Percentiles rank a stretch among this genome's conserved stretches.
Conservation (phyloP, 2,797 vertebrate species). For the Tympanoctomys barrerae region DNA sequence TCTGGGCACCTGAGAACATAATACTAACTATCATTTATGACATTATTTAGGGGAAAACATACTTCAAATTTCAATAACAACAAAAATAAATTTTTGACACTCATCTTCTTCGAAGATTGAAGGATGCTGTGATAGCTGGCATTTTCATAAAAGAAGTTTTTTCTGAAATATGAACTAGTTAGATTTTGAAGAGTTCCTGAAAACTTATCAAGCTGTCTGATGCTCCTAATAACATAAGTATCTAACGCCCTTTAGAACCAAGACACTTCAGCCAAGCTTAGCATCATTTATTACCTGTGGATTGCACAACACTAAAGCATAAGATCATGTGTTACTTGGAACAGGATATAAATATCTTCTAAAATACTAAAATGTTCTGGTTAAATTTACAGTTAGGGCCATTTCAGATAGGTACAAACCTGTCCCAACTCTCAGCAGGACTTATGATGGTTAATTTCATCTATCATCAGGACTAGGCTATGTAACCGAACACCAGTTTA, state of each 20-base stretch:
- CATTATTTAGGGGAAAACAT: background rate
- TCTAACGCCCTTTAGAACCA: conserved; percentile 10
- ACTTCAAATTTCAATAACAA: conserved; percentile 1
- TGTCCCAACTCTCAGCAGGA: conserved; percentile 3
- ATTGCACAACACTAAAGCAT: background rate
- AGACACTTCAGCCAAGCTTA: conserved; percentile 35
- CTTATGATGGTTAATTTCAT: conserved; percentile 44
- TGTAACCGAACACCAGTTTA: background rate
- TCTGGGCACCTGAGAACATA: background rate
- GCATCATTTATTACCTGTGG: background rate
- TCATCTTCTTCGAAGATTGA: background rate
- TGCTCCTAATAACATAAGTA: conserved; percentile 34
- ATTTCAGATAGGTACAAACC: background rate
- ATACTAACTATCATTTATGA: background rate
- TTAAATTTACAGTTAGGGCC: conserved; percentile 31
- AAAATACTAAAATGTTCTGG: conserved; percentile 40
- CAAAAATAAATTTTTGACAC: background rate
- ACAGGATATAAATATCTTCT: conserved; percentile 36
- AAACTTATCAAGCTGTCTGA: background rate
- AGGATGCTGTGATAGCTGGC: background rate
- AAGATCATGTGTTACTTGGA: conserved; percentile 47
- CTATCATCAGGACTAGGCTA: background rate
- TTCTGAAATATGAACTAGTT: background rate
- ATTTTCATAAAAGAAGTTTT: background rate
- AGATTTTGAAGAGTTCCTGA: conserved; percentile 45